Evolutionary conservation across 1,140 invertebrate species (phyloP).

Genomic region (Pseudomyrmex sp.): DNA sequence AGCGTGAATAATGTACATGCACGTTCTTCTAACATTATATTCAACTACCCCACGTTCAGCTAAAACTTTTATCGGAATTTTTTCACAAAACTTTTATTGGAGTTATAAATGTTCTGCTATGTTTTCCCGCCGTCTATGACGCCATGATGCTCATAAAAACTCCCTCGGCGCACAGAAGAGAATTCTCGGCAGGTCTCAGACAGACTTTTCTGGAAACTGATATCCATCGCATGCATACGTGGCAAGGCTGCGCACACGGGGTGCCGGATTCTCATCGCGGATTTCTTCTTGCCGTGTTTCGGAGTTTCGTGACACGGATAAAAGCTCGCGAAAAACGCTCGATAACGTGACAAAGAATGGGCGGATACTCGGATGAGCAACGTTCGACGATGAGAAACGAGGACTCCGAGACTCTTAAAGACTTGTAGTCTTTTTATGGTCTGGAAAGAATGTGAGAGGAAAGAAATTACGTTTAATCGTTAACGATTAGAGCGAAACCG

Average conservation of each 20-base stretch:
- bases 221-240: constrained; percentile 34
- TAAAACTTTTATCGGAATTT: constrained; percentile 29
- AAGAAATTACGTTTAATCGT: constrained; percentile 26
- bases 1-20: constrained; percentile 15
- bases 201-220: neutral
- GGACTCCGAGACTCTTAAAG: constrained; percentile 28
- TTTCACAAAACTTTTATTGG: constrained; percentile 26
- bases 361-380: constrained; percentile 33
- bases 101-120: constrained; percentile 23
- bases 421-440: constrained; percentile 23
- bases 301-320: constrained; percentile 29
- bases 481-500: constrained; percentile 14
- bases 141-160: neutral
- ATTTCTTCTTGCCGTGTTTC: constrained; percentile 28
- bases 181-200: constrained; percentile 13
- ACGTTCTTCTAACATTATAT: neutral
- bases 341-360: constrained; percentile 51
- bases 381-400: constrained; percentile 46
- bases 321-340: constrained; percentile 46
- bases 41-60: neutral
- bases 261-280: neutral
- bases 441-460: neutral
- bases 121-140: neutral
- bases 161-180: neutral
- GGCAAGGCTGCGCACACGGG: constrained; percentile 3